Percentiles rank a stretch among this genome's conserved stretches.
phyloP scores from a whole-genome alignment of 2,113 vertebrate genomes.

The Platichthys flesus region DNA sequence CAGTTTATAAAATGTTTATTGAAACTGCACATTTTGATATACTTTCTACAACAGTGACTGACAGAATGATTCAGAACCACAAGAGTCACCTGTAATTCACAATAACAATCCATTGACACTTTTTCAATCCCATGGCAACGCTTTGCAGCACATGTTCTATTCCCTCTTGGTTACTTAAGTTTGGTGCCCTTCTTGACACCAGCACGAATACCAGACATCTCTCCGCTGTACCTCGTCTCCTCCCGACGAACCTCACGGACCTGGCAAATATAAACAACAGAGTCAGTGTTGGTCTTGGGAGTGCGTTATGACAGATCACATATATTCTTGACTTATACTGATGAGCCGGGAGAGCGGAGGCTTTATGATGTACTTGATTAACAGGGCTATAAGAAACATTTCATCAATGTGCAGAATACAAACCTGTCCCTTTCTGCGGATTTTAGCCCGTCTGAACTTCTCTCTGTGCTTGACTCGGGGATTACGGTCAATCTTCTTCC shows the following conservation, averaged over 20 bases:
- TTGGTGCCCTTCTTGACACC: conserved; percentile 96
- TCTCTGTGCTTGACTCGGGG: conserved; percentile 96
- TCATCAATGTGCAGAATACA: conserved; percentile 8
- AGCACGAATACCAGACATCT: conserved; percentile 92
- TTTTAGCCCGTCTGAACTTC: conserved; percentile 92
- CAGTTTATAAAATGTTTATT: conserved; percentile 56
- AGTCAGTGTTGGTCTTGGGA: not conserved
- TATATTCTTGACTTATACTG: not conserved
- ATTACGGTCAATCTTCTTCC: conserved; percentile 97
- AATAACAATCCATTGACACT: conserved; percentile 8
- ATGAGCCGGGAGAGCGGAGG: not conserved
- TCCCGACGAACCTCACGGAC: conserved; percentile 90
- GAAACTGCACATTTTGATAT: conserved; percentile 1
- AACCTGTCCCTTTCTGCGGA: conserved; percentile 94
- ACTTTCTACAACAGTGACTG: conserved; percentile 11
- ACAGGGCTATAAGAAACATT: not conserved
- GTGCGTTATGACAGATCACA: not conserved
- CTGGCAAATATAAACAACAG: conserved; percentile 60
- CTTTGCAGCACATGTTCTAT: not conserved
- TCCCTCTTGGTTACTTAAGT: conserved; percentile 83
- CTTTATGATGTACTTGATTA: not conserved
- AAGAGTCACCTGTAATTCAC: conserved; percentile 30
- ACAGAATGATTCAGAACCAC: not conserved
- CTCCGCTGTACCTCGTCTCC: conserved; percentile 87
- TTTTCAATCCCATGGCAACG: not conserved